Conservation (phyloP, 2,113 vertebrate species). For the Nicator chloris region DNA sequence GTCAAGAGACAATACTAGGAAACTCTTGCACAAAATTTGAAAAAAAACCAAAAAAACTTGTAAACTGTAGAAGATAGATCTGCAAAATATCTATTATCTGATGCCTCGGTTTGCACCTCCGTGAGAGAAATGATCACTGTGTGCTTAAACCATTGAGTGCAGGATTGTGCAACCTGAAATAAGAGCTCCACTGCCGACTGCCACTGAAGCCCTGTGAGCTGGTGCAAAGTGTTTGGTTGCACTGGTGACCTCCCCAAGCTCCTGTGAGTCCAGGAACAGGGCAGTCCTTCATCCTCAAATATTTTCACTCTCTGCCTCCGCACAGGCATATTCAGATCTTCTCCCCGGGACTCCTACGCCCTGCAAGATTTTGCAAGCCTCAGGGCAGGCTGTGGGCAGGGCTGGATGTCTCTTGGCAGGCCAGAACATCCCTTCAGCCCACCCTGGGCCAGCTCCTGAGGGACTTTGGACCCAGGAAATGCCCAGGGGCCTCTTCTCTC, state of each 20-base stretch:
- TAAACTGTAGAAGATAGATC: neutral
- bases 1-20: neutral
- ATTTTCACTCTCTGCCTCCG: neutral
- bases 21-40: neutral
- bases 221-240: neutral
- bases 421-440: neutral
- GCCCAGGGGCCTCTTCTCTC: neutral
- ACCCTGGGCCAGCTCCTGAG: neutral
- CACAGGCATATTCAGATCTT: neutral
- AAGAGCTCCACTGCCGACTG: rapidly evolving
- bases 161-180: neutral
- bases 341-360: rapidly evolving
- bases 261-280: rapidly evolving
- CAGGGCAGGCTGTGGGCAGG: neutral
- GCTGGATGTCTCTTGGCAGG: neutral
- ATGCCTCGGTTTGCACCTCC: neutral
- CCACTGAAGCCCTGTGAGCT: neutral
- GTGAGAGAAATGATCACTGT: rapidly evolving
- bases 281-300: neutral
- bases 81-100: neutral
- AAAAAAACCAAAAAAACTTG: neutral
- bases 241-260: neutral
- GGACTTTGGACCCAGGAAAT: rapidly evolving
- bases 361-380: neutral
- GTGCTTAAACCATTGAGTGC: neutral